A percentile compares a stretch with the other conserved stretches of the same genome.
phyloP scores from a whole-genome alignment of 1,140 invertebrate species.

The Bombus waltoni region DNA sequence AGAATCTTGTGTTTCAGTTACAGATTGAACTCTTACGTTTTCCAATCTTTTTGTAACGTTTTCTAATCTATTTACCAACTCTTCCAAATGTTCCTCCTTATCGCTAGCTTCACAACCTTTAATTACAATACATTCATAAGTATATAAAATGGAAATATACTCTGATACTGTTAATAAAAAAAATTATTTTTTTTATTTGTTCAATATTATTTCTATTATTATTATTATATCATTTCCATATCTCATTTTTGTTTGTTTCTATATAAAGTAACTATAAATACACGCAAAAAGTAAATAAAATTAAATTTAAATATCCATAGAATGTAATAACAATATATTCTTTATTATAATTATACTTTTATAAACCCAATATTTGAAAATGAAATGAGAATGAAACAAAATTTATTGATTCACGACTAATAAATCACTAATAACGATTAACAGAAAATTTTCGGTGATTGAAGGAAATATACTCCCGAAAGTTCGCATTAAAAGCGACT shows the following conservation, averaged over 20 bases:
- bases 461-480: constrained; percentile 30
- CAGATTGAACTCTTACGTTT: constrained; percentile 75
- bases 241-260: background rate
- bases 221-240: background rate
- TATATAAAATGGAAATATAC: background rate
- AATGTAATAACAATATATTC: background rate
- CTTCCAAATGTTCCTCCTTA: constrained; percentile 84
- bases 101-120: constrained; percentile 76
- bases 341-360: background rate
- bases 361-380: background rate
- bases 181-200: background rate
- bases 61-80: constrained; percentile 89
- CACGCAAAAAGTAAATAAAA: background rate
- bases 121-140: constrained; percentile 36
- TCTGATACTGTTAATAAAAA: background rate
- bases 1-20: constrained; percentile 76
- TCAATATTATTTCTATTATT: too few species aligned
- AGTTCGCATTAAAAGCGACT: constrained; percentile 6
- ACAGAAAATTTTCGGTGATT: background rate
- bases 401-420: background rate
- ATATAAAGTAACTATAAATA: background rate
- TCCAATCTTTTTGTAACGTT: constrained; percentile 89
- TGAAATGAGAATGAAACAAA: background rate
- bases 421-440: background rate
- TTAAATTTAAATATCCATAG: background rate